These are phyloP conservation scores for Caenorhabditis brenneri DNA, from an alignment of 1,140 invertebrate genomes.

Conservation along the genomic window DNA sequence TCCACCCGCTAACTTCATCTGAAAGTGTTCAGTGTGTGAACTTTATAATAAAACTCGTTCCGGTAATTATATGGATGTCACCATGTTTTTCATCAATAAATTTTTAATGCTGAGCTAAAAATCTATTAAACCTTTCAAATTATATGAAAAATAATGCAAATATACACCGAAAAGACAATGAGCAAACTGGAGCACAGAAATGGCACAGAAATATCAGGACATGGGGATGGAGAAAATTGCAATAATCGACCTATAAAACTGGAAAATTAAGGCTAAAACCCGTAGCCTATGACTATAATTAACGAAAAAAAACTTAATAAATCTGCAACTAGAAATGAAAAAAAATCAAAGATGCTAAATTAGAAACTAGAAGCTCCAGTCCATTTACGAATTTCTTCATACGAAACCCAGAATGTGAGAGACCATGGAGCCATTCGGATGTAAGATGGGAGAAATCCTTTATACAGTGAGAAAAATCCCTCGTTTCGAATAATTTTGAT, in stretches of 20 bases:
- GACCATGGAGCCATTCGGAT: slow-evolving; percentile 78
- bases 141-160: too few species aligned
- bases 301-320: neutral
- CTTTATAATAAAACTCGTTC: too few species aligned
- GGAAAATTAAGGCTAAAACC: neutral
- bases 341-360: neutral
- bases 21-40: too few species aligned
- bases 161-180: neutral
- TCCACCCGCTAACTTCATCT: neutral
- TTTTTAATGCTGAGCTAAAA: too few species aligned
- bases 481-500: slow-evolving; percentile 85
- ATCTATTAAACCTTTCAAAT: too few species aligned
- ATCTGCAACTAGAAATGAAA: neutral
- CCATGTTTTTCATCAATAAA: too few species aligned
- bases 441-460: slow-evolving; percentile 93
- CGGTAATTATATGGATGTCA: too few species aligned
- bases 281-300: neutral
- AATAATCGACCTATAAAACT: neutral
- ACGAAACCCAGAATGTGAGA: slow-evolving; percentile 78
- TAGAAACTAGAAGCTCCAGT: slow-evolving; percentile 75
- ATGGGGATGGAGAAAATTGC: neutral
- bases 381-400: slow-evolving; percentile 76
- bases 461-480: slow-evolving; percentile 87
- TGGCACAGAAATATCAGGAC: neutral
- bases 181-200: neutral